Conservation (phyloP, 2,888 invertebrate genomes). For the Drosophila paramelanica region DNA sequence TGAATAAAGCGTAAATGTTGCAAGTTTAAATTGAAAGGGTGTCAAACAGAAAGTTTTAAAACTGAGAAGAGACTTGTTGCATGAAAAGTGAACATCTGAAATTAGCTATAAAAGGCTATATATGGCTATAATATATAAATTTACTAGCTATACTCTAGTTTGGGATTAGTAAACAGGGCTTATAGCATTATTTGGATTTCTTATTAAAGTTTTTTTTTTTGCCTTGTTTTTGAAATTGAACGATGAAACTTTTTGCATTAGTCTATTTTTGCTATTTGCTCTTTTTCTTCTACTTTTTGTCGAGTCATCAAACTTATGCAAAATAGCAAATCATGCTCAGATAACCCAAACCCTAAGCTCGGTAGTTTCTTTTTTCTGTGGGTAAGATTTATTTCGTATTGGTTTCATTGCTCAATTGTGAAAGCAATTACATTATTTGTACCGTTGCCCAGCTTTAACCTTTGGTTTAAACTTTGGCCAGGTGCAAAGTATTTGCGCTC, state of each 20-base stretch:
- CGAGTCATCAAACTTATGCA: conserved; percentile 35
- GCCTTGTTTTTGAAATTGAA: not conserved
- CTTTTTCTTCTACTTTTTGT: conserved; percentile 8
- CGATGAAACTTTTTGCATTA: conserved; percentile 6
- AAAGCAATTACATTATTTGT: conserved; percentile 58
- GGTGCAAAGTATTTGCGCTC: conserved; percentile 49
- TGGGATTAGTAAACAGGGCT: not conserved
- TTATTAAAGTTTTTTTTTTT: conserved; percentile 1
- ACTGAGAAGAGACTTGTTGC: no score
- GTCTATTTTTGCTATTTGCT: conserved; percentile 5
- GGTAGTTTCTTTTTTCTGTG: conserved; percentile 8
- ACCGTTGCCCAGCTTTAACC: conserved; percentile 34
- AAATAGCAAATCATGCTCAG: conserved; percentile 31
- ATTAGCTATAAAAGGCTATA: no score
- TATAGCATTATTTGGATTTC: conserved; percentile 3
- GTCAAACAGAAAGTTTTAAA: no score
- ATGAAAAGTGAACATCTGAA: no score
- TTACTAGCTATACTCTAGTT: not conserved
- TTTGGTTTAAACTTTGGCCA: conserved; percentile 30
- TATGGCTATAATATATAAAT: not conserved
- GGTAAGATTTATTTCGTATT: conserved; percentile 17
- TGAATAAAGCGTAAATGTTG: no score
- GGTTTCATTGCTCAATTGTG: conserved; percentile 53
- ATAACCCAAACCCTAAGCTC: conserved; percentile 5
- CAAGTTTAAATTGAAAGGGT: no score